Percentiles rank a stretch among this genome's conserved stretches.
phyloP scores from a whole-genome alignment of 2,113 vertebrate species.

The Scalopus aquaticus region DNA sequence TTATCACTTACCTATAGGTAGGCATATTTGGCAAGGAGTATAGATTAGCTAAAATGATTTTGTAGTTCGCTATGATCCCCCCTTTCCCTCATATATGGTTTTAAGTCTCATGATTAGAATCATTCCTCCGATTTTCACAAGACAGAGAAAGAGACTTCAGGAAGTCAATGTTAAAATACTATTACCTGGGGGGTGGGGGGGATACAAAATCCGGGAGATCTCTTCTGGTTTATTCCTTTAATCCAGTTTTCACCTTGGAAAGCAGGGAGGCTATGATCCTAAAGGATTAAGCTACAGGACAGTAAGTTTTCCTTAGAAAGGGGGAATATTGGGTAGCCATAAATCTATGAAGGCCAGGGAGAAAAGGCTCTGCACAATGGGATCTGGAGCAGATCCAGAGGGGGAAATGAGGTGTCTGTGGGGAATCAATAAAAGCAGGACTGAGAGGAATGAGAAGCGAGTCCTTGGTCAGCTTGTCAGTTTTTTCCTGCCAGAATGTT shows the following conservation, averaged over 20 bases:
- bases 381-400: conserved; percentile 27
- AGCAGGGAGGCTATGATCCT: neutral
- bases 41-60: conserved; percentile 7
- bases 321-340: neutral
- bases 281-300: neutral
- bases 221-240: neutral
- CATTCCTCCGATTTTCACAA: conserved; percentile 28
- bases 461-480: conserved; percentile 56
- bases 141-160: conserved; percentile 23
- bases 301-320: neutral
- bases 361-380: neutral
- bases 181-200: neutral
- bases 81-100: neutral
- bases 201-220: neutral
- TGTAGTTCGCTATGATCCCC: neutral
- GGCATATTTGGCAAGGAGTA: neutral
- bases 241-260: conserved; percentile 37
- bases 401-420: neutral
- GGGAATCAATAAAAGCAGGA: conserved; percentile 49
- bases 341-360: neutral
- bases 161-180: neutral
- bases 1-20: neutral
- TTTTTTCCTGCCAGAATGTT: conserved; percentile 60
- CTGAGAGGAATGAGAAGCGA: conserved; percentile 58
- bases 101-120: conserved; percentile 19